Conservation (phyloP, 2,797 vertebrate species). For the Lemur catta region DNA sequence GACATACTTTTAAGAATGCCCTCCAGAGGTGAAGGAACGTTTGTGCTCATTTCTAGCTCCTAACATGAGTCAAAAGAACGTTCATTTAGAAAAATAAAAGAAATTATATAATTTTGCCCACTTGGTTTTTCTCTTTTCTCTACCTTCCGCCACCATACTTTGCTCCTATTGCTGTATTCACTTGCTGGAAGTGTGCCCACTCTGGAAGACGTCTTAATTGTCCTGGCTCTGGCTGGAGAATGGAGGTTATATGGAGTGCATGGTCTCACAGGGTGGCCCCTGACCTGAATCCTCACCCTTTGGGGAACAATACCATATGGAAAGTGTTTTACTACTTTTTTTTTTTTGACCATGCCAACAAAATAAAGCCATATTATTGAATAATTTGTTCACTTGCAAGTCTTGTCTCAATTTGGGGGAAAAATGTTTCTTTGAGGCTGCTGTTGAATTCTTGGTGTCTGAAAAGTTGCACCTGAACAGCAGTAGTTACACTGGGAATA, state of each 20-base stretch:
- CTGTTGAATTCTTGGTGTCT: not conserved
- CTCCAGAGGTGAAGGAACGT: not conserved
- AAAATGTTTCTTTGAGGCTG: not conserved
- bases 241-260: constrained; percentile 33
- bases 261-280: constrained; percentile 49
- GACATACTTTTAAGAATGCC: not conserved
- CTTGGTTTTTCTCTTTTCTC: not conserved
- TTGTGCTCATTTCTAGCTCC: not conserved
- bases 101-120: not conserved
- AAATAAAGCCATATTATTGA: not conserved
- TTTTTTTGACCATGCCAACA: not conserved
- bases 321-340: not conserved
- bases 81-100: not conserved
- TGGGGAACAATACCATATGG: not conserved
- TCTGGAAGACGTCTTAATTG: constrained; percentile 41
- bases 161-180: not conserved
- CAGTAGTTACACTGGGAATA: not conserved
- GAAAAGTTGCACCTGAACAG: not conserved
- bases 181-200: constrained; percentile 64
- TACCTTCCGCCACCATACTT: not conserved
- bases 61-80: not conserved
- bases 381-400: constrained; percentile 36
- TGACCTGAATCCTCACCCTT: constrained; percentile 44
- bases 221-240: constrained; percentile 57
- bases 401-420: not conserved